phyloP scores from a whole-genome alignment of 2,888 invertebrate species.

The Rhingia campestris region DNA sequence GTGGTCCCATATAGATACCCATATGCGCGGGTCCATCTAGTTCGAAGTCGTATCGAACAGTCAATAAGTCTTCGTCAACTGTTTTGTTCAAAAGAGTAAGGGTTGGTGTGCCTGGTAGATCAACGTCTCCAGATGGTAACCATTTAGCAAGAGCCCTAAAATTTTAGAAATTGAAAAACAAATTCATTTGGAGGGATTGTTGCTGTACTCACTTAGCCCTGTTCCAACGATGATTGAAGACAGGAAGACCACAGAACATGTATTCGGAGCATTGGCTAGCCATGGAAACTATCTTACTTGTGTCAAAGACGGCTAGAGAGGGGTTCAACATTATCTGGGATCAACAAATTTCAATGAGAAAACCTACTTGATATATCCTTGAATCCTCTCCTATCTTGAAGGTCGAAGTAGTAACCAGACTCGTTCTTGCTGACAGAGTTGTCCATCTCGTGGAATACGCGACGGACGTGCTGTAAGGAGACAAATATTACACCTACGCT shows the following conservation, averaged over 20 bases:
- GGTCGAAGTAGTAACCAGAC: conserved; percentile 83
- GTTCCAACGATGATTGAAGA: conserved; percentile 79
- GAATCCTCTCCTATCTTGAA: conserved; percentile 81
- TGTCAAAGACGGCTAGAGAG: conserved; percentile 69
- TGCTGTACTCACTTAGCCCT: conserved; percentile 14
- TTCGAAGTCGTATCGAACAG: conserved; percentile 77
- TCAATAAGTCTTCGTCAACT: conserved; percentile 48
- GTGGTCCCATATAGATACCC: conserved; percentile 78
- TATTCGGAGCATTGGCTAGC: conserved; percentile 76
- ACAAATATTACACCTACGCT: background rate
- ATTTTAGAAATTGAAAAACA: too few species aligned
- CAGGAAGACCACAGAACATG: conserved; percentile 79
- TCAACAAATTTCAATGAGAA: background rate
- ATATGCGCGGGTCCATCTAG: conserved; percentile 78
- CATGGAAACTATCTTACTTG: conserved; percentile 73
- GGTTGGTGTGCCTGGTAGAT: conserved; percentile 75
- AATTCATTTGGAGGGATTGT: too few species aligned
- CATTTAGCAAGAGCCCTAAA: background rate
- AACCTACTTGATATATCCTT: conserved; percentile 75
- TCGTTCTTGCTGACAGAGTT: conserved; percentile 80
- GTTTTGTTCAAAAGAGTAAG: conserved; percentile 75
- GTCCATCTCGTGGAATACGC: conserved; percentile 82
- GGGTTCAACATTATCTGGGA: background rate
- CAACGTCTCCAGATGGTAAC: conserved; percentile 75
- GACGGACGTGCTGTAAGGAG: conserved; percentile 82